A percentile compares a stretch with the other conserved stretches of the same genome.
These are phyloP conservation scores for Melikaiella ostensackeni DNA, from an alignment of 2,888 invertebrate genomes.

Conservation along the genomic window DNA sequence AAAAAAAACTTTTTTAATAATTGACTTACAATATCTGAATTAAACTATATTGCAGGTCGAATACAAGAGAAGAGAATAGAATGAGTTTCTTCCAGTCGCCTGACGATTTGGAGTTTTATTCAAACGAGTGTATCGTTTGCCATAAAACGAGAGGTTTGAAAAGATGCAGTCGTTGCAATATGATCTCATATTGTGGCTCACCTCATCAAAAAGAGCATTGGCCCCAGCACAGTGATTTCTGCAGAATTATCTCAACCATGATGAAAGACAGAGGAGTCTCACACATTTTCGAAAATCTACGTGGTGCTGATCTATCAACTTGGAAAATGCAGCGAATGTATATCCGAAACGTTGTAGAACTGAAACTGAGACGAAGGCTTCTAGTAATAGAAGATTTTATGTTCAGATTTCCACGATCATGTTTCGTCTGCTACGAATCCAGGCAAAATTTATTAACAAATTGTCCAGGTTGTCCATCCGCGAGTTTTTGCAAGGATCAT, in stretches of 20 bases:
- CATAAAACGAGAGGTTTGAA: background rate
- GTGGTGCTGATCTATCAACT: background rate
- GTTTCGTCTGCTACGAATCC: background rate
- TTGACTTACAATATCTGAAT: too few relatives aligned
- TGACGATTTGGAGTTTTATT: background rate
- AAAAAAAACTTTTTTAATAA: too few relatives aligned
- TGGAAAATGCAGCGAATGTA: conserved; percentile 2
- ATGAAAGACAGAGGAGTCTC: background rate
- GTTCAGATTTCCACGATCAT: background rate
- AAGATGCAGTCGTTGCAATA: conserved; percentile 10
- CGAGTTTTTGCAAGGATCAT: background rate
- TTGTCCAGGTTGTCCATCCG: background rate
- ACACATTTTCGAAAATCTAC: background rate
- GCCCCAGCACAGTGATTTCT: background rate
- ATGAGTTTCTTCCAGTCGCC: background rate
- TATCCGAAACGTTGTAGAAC: background rate
- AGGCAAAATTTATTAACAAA: background rate
- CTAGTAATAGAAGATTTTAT: too few relatives aligned
- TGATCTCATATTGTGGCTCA: conserved; percentile 6
- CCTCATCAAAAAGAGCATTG: background rate
- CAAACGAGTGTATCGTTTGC: background rate
- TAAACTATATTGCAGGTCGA: too few relatives aligned
- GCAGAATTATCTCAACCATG: background rate
- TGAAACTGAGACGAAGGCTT: background rate
- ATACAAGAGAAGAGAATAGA: too few relatives aligned